These are phyloP conservation scores for Cottoperca gobio DNA, from an alignment of 2,797 vertebrate species.

Conservation along the genomic window DNA sequence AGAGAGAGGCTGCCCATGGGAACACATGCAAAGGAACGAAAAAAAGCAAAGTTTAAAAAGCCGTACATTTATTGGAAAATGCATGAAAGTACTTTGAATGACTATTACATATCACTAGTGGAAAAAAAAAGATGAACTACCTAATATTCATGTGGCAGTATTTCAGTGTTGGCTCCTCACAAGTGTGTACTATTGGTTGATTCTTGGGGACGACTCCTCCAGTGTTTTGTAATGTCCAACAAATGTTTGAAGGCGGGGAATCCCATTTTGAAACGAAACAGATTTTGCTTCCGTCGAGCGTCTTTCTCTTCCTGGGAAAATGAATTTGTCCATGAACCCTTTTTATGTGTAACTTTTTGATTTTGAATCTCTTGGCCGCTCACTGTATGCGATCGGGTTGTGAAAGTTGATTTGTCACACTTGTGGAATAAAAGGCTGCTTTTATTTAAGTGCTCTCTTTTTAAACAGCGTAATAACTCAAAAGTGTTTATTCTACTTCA, in stretches of 20 bases:
- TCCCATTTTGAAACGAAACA: neutral
- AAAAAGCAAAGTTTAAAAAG: neutral
- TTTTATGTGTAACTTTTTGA: neutral
- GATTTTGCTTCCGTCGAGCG: conserved; percentile 8
- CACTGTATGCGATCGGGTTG: conserved; percentile 22
- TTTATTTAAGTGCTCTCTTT: conserved; percentile 11
- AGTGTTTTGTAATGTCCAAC: neutral
- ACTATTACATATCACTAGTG: conserved; percentile 23
- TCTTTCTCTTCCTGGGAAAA: conserved; percentile 20
- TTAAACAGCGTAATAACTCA: neutral
- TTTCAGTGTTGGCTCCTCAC: neutral
- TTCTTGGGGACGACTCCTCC: neutral
- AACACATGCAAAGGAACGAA: neutral
- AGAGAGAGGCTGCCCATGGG: neutral
- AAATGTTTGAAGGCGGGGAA: neutral
- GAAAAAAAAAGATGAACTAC: neutral
- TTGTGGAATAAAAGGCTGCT: conserved; percentile 54
- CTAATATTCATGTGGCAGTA: neutral
- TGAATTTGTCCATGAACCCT: neutral
- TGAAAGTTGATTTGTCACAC: conserved; percentile 39
- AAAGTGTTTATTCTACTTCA: neutral
- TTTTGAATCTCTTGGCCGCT: conserved; percentile 11
- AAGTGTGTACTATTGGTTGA: neutral
- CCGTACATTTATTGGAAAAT: conserved; percentile 7
- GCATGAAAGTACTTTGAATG: conserved; percentile 20